A percentile compares a stretch with the other conserved stretches of the same genome.
Evolutionary conservation across 2,797 vertebrate genomes (phyloP).

Genomic region (Botia kubotai): DNA sequence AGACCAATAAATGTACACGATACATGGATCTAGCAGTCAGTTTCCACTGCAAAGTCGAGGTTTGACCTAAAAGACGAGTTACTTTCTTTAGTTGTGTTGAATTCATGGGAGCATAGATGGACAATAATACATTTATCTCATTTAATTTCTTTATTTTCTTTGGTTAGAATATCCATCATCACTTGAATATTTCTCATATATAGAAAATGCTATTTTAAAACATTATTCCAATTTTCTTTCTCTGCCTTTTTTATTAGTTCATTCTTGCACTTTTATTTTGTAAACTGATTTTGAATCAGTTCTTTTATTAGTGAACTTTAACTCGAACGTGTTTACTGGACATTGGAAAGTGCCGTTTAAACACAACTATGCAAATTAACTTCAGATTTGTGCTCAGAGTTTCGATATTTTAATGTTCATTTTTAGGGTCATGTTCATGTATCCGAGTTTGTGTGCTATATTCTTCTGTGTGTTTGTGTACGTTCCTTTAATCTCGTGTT

Average conservation of each 20-base stretch:
- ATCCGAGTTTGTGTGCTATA: conserved; percentile 15
- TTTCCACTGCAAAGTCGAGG: neutral
- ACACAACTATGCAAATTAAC: conserved; percentile 28
- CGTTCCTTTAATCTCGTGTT: conserved; percentile 58
- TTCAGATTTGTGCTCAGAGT: neutral
- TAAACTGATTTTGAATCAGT: neutral
- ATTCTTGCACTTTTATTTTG: conserved; percentile 57
- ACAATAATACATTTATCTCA: conserved; percentile 29
- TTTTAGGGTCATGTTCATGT: neutral
- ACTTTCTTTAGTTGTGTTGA: conserved; percentile 36
- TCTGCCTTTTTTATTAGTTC: conserved; percentile 70
- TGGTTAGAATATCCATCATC: conserved; percentile 28
- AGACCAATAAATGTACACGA: conserved; percentile 30
- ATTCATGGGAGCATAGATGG: conserved; percentile 40
- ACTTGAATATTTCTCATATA: conserved; percentile 60
- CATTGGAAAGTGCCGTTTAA: neutral
- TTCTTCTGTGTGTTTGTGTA: conserved; percentile 52
- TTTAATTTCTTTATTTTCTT: conserved; percentile 21
- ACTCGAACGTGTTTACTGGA: neutral
- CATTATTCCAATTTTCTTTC: conserved; percentile 8
- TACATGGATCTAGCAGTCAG: conserved; percentile 33
- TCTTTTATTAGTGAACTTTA: conserved; percentile 1
- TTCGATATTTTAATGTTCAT: neutral
- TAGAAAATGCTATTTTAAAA: conserved; percentile 11
- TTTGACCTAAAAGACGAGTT: conserved; percentile 17